Conservation (phyloP, 2,113 vertebrate genomes). For the Oriolus oriolus region DNA sequence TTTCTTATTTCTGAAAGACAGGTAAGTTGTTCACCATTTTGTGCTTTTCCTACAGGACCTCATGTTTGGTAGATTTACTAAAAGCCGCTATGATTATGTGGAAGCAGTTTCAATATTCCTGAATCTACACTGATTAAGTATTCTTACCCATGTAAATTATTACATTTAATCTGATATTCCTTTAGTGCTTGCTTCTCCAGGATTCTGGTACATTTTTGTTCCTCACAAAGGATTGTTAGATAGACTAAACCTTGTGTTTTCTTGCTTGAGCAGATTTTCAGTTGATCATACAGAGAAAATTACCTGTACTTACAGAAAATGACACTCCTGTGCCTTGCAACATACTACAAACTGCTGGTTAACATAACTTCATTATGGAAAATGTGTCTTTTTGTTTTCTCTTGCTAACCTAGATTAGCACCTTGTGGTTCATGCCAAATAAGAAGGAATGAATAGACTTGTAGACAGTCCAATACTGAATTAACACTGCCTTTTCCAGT, state of each 20-base stretch:
- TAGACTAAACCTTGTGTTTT: not conserved
- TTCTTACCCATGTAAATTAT: not conserved
- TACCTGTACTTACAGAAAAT: not conserved
- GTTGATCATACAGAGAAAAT: not conserved
- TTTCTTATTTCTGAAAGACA: not conserved
- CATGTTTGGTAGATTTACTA: not conserved
- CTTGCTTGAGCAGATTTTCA: not conserved
- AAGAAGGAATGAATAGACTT: not conserved
- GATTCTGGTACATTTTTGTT: not conserved
- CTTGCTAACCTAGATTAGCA: not conserved
- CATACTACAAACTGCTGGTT: not conserved
- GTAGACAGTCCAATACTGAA: not conserved
- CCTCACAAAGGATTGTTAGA: not conserved
- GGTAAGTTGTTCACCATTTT: not conserved
- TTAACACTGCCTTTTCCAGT: not conserved
- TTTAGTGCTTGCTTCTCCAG: not conserved
- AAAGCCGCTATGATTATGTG: not conserved
- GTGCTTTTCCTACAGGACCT: not conserved
- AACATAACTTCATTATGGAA: not conserved
- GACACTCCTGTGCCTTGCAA: not conserved
- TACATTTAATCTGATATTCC: not conserved
- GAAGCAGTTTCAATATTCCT: not conserved
- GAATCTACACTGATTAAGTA: not conserved
- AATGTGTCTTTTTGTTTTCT: not conserved
- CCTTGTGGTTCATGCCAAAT: not conserved